Evolutionary conservation across 2,888 invertebrate genomes (phyloP).

Genomic region (Doris montereyensis): DNA sequence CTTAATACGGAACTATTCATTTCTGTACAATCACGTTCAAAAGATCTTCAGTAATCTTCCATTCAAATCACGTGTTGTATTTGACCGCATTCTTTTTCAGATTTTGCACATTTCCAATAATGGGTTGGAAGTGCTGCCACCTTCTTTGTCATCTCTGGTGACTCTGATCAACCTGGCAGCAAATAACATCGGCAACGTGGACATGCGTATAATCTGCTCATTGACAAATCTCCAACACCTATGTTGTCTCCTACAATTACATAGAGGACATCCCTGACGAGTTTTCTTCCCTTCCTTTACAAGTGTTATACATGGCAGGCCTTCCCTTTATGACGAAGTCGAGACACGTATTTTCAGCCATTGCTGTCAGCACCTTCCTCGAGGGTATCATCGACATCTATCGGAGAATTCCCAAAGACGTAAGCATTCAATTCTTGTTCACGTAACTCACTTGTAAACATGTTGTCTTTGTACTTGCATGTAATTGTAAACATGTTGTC

Average conservation of each 20-base stretch:
- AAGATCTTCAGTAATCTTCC: too few relatives aligned
- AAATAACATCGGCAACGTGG: slow-evolving; percentile 53
- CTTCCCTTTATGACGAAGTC: slow-evolving; percentile 56
- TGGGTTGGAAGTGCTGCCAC: slow-evolving; percentile 51
- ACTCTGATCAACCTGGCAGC: slow-evolving; percentile 54
- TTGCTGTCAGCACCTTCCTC: slow-evolving; percentile 11
- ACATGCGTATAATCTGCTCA: slow-evolving; percentile 45
- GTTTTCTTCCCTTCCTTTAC: slow-evolving; percentile 49
- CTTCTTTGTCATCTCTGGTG: slow-evolving; percentile 39
- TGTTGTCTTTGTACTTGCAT: too few relatives aligned
- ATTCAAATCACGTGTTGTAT: too few relatives aligned
- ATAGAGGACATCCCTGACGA: slow-evolving; percentile 49
- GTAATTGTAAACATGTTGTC: too few relatives aligned
- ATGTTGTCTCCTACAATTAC: slow-evolving; percentile 49
- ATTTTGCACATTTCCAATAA: slow-evolving; percentile 58
- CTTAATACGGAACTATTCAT: too few relatives aligned
- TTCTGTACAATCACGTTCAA: too few relatives aligned
- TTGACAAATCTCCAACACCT: slow-evolving; percentile 52
- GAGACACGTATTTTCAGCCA: slow-evolving; percentile 19
- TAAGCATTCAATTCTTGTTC: too few relatives aligned
- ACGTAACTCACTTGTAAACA: too few relatives aligned
- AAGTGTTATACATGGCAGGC: slow-evolving; percentile 57
- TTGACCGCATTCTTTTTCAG: slow-evolving; percentile 23
- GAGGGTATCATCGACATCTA: too few relatives aligned
- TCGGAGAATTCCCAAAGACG: too few relatives aligned